phyloP scores from a whole-genome alignment of 1,140 invertebrate species.

The Dinothrombium tinctorium region DNA sequence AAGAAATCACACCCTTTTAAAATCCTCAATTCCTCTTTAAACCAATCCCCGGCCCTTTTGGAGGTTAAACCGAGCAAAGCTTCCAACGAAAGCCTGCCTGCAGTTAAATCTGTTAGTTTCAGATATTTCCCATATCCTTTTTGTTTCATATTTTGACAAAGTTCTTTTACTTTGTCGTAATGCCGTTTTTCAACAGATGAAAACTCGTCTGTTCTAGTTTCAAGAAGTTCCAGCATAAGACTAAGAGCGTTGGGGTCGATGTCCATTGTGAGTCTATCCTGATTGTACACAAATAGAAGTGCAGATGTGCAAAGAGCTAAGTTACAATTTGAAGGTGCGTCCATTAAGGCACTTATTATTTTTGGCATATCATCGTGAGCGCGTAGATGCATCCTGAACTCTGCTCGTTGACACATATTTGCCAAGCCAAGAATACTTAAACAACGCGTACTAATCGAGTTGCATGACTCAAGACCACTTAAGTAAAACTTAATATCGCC shows the following conservation, averaged over 20 bases:
- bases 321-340: constrained; percentile 72
- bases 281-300: constrained; percentile 87
- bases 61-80: constrained; percentile 79
- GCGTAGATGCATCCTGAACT: constrained; percentile 84
- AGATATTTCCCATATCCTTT: constrained; percentile 74
- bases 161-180: constrained; percentile 54
- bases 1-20: constrained; percentile 84
- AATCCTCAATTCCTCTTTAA: constrained; percentile 79
- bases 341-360: constrained; percentile 79
- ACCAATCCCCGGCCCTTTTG: constrained; percentile 85
- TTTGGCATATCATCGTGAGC: constrained; percentile 86
- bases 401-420: constrained; percentile 59
- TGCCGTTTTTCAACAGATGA: constrained; percentile 31
- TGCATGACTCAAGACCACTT: constrained; percentile 5
- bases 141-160: constrained; percentile 73
- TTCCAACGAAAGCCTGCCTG: constrained; percentile 85
- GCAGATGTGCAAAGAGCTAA: constrained; percentile 79
- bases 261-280: constrained; percentile 91
- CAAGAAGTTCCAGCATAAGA: constrained; percentile 78
- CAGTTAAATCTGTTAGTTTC: constrained; percentile 69
- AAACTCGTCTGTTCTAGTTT: constrained; percentile 35
- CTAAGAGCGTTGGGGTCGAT: constrained; percentile 79
- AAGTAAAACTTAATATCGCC: constrained; percentile 14
- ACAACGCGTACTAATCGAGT: constrained; percentile 8
- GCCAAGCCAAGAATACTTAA: constrained; percentile 60